These are phyloP conservation scores for Gasterosteus aculeatus DNA, from an alignment of 2,113 vertebrate species.

Conservation along the genomic window DNA sequence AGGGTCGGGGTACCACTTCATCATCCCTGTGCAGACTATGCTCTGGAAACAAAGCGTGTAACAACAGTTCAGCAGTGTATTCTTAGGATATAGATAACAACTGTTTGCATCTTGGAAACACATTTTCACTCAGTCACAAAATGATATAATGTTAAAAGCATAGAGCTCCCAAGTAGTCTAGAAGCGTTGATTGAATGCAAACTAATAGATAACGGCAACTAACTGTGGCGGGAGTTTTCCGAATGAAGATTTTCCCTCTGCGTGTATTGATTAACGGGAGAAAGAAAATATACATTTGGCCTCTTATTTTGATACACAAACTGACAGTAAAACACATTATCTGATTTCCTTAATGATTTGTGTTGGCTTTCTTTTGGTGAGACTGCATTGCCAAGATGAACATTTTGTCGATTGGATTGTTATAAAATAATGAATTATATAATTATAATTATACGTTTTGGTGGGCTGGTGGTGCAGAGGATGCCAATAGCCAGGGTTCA, in stretches of 20 bases:
- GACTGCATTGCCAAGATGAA: neutral
- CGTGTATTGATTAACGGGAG: neutral
- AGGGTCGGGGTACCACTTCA: slow-evolving; percentile 91
- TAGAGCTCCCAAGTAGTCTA: neutral
- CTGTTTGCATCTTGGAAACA: slow-evolving; percentile 15
- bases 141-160: neutral
- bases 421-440: neutral
- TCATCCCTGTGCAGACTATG: slow-evolving; percentile 91
- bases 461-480: neutral
- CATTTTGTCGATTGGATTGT: neutral
- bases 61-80: slow-evolving; percentile 16
- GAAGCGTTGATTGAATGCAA: neutral
- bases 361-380: neutral
- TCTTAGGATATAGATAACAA: slow-evolving; percentile 22
- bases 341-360: neutral
- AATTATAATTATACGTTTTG: neutral
- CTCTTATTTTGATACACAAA: neutral
- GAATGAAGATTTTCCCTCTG: neutral
- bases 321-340: neutral
- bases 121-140: neutral
- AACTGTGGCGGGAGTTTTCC: neutral
- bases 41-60: slow-evolving; percentile 76
- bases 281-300: neutral
- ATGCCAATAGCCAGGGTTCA: neutral
- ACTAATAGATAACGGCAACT: neutral